These are phyloP conservation scores for Oncorhynchus nerka DNA, from an alignment of 2,113 vertebrate genomes.

Conservation along the genomic window DNA sequence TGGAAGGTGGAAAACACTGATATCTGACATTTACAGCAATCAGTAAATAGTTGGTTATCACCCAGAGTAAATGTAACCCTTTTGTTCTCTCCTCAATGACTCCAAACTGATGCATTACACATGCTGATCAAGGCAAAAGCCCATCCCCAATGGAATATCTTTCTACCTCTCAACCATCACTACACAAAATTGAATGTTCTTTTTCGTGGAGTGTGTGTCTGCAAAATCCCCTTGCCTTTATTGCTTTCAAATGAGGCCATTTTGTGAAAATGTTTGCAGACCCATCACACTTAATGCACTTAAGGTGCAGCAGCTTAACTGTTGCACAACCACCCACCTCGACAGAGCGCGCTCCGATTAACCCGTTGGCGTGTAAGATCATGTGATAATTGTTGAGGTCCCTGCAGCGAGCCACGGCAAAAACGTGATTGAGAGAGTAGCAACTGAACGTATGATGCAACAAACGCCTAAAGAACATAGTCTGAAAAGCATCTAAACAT, in stretches of 20 bases:
- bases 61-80: neutral
- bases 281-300: conserved; percentile 49
- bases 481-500: too few species aligned
- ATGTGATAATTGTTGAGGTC: too few species aligned
- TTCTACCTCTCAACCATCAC: conserved; percentile 40
- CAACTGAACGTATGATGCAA: too few species aligned
- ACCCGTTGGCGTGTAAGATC: neutral
- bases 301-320: conserved; percentile 37
- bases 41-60: conserved; percentile 49
- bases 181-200: conserved; percentile 28
- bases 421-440: too few species aligned
- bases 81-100: conserved; percentile 24
- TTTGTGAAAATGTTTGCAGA: conserved; percentile 55
- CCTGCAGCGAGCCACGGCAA: too few species aligned
- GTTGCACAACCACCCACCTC: conserved; percentile 44
- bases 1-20: conserved; percentile 39
- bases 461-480: too few species aligned
- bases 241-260: conserved; percentile 36
- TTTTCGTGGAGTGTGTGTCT: conserved; percentile 22
- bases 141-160: conserved; percentile 31
- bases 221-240: neutral
- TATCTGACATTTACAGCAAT: conserved; percentile 52
- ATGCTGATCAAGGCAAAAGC: conserved; percentile 46
- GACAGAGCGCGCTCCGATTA: conserved; percentile 25
- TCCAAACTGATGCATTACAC: conserved; percentile 53